Evolutionary conservation across 2,113 vertebrate species (phyloP).

Genomic region (Syrmaticus mikado): DNA sequence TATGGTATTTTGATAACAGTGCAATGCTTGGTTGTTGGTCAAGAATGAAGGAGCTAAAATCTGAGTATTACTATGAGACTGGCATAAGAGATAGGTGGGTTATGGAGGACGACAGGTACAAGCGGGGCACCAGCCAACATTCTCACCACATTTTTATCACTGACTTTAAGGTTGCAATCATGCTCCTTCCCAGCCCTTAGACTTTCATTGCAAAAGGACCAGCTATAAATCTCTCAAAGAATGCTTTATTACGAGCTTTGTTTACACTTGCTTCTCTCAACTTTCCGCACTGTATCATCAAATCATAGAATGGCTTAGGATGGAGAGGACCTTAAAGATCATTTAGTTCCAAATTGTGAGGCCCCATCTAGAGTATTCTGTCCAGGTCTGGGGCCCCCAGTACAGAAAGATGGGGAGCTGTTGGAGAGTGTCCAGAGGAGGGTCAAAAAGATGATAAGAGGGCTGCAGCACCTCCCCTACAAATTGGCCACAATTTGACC

Average conservation of each 20-base stretch:
- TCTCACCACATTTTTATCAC: background rate
- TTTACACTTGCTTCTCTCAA: background rate
- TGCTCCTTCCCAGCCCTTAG: background rate
- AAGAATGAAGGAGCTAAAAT: background rate
- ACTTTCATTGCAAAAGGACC: background rate
- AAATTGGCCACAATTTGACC: background rate
- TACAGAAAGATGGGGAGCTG: too few species aligned
- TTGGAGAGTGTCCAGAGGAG: too few species aligned
- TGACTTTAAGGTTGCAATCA: background rate
- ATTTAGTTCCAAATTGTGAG: too few species aligned
- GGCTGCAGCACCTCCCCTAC: too few species aligned
- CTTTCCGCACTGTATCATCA: background rate
- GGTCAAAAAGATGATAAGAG: too few species aligned
- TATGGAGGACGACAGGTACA: background rate
- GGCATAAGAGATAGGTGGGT: rapidly evolving
- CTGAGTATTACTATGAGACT: background rate
- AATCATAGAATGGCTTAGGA: too few species aligned
- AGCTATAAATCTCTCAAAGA: background rate
- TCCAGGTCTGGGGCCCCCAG: too few species aligned
- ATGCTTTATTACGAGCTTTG: rapidly evolving
- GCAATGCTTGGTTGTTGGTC: background rate
- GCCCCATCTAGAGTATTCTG: too few species aligned
- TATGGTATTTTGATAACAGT: background rate
- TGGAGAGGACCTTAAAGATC: too few species aligned
- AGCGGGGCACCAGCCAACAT: background rate